A percentile compares a stretch with the other conserved stretches of the same genome.
Conservation (phyloP, 2,113 vertebrate species). For the Grammomys dolichurus region DNA sequence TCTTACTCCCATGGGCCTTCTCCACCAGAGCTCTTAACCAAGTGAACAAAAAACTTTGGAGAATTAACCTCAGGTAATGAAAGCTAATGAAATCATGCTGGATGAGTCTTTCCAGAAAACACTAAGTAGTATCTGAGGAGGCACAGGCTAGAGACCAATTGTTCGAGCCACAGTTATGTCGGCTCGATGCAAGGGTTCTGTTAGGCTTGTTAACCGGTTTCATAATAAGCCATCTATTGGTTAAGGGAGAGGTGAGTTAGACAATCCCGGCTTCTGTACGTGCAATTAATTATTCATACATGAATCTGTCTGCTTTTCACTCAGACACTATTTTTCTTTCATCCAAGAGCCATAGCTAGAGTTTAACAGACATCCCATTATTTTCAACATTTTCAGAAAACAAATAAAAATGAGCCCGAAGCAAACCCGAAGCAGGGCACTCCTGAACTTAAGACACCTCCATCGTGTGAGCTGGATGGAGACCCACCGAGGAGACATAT, state of each 20-base stretch:
- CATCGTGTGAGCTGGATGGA: not conserved
- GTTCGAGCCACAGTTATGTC: not conserved
- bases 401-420: conserved; percentile 50
- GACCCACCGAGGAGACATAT: not conserved
- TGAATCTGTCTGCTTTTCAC: conserved; percentile 61
- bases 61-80: not conserved
- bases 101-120: conserved; percentile 32
- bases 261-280: conserved; percentile 34
- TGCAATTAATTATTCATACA: conserved; percentile 50
- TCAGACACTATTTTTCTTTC: not conserved
- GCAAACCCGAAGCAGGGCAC: conserved; percentile 1
- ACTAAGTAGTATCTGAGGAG: conserved; percentile 1
- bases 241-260: conserved; percentile 33
- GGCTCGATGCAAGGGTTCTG: not conserved
- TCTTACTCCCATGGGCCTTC: conserved; percentile 3
- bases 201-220: conserved; percentile 37
- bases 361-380: conserved; percentile 8
- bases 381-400: conserved; percentile 49
- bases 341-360: not conserved
- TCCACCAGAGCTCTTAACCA: conserved; percentile 23
- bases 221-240: conserved; percentile 54
- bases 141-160: conserved; percentile 12
- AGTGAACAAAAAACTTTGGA: conserved; percentile 1
- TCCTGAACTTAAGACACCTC: conserved; percentile 18
- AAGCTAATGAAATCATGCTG: conserved; percentile 12